A percentile compares a stretch with the other conserved stretches of the same genome.
Conservation (phyloP, 2,113 vertebrate species). For the Carassius carassius region DNA sequence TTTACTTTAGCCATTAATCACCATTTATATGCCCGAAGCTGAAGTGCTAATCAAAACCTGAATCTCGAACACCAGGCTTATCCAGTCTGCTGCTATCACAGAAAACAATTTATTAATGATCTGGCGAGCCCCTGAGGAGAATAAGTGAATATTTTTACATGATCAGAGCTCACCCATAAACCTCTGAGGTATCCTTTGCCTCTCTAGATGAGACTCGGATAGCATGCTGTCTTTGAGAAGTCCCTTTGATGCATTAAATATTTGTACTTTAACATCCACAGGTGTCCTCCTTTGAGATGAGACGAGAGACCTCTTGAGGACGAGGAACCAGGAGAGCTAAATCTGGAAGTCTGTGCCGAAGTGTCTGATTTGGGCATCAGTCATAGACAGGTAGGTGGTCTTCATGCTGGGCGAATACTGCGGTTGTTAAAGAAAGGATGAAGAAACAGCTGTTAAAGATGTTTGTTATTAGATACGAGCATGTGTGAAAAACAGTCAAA, state of each 20-base stretch:
- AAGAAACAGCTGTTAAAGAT: not conserved
- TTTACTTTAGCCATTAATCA: not conserved
- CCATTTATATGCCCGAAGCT: not conserved
- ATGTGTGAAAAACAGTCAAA: not conserved
- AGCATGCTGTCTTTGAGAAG: constrained; percentile 8
- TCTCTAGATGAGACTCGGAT: not conserved
- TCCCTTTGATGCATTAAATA: not conserved
- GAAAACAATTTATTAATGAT: not conserved
- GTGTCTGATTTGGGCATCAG: constrained; percentile 82
- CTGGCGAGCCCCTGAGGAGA: constrained; percentile 4
- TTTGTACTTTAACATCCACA: constrained; percentile 12
- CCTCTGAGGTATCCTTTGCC: not conserved
- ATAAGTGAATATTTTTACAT: constrained; percentile 30
- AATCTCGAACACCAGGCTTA: not conserved
- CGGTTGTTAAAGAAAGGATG: constrained; percentile 50
- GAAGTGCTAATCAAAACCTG: not conserved
- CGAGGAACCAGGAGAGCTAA: constrained; percentile 62
- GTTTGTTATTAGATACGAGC: not conserved
- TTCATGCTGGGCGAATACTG: constrained; percentile 98
- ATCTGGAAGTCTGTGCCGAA: constrained; percentile 82
- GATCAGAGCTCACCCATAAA: not conserved
- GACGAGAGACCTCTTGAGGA: constrained; percentile 39
- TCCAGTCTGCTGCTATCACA: not conserved
- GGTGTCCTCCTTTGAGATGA: constrained; percentile 10
- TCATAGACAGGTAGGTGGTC: constrained; percentile 90